Evolutionary conservation across 2,888 invertebrate genomes (phyloP).

Genomic region (Phaonia tiefii): DNA sequence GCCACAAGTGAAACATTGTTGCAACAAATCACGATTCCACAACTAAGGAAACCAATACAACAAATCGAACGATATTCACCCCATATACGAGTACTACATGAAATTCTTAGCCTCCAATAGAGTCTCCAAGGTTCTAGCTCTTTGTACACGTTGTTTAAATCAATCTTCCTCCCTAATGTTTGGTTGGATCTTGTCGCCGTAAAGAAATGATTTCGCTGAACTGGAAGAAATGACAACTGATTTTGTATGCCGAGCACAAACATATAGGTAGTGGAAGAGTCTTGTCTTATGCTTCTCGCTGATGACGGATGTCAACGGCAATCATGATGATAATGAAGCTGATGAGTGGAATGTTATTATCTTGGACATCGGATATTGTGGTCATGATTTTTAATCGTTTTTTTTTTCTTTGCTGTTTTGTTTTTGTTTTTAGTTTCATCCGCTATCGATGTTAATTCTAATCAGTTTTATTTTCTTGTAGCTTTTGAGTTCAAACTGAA

Average conservation of each 20-base stretch:
- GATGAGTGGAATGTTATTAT: not conserved
- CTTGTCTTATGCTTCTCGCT: not conserved
- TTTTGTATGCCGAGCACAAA: constrained; percentile 22
- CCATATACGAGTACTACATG: not conserved
- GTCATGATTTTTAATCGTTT: constrained; percentile 5
- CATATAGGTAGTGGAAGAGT: too few species aligned
- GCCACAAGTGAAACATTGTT: not conserved
- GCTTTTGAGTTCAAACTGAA: not conserved
- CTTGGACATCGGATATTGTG: not conserved
- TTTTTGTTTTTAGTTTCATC: constrained; percentile 1
- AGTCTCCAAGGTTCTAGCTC: too few species aligned
- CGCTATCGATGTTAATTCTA: not conserved
- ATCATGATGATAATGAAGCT: not conserved
- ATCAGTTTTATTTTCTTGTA: not conserved
- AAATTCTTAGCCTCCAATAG: too few species aligned
- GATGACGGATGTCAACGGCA: not conserved
- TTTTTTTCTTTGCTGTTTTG: not conserved
- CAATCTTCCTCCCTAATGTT: constrained; percentile 2
- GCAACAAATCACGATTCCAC: not conserved
- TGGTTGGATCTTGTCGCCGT: not conserved
- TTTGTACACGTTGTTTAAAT: not conserved
- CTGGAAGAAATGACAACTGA: not conserved
- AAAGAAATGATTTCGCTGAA: not conserved
- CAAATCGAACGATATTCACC: constrained; percentile 13
- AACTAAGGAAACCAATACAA: too few species aligned